Conservation (phyloP, 1,140 invertebrate genomes). For the Steinernema khuongi region DNA sequence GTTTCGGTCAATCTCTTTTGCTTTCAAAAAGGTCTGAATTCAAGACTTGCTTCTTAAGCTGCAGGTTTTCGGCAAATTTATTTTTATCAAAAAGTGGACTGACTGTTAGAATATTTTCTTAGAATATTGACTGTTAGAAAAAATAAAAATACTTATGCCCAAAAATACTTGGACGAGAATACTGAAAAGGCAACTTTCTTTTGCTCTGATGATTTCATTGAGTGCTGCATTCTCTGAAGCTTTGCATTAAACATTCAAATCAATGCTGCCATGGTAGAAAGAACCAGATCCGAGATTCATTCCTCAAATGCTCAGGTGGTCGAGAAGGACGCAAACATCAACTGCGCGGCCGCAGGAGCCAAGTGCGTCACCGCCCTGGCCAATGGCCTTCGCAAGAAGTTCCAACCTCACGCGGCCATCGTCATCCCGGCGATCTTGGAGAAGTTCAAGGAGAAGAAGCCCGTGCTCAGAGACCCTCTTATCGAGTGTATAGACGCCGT, state of each 20-base stretch:
- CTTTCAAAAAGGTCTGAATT: too few species aligned
- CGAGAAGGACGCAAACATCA: constrained; percentile 88
- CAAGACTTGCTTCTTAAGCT: too few species aligned
- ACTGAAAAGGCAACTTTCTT: too few species aligned
- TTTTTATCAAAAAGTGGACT: too few species aligned
- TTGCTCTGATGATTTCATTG: not conserved
- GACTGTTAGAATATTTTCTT: too few species aligned
- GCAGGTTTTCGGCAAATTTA: too few species aligned
- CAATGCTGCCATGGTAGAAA: not conserved
- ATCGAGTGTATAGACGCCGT: constrained; percentile 83
- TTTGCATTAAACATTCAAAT: constrained; percentile 1
- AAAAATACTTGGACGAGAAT: too few species aligned
- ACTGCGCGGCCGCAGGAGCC: constrained; percentile 78
- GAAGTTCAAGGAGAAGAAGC: constrained; percentile 96
- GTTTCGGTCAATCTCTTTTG: too few species aligned
- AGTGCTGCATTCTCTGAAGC: not conserved
- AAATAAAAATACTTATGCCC: too few species aligned
- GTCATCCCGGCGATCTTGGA: constrained; percentile 75
- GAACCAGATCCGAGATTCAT: constrained; percentile 17
- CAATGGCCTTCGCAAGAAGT: constrained; percentile 78
- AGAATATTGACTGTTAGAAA: too few species aligned
- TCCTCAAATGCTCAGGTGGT: constrained; percentile 60
- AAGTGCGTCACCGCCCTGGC: constrained; percentile 79
- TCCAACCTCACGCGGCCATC: constrained; percentile 71
- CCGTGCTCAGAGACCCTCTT: constrained; percentile 66